Percentiles rank a stretch among this genome's conserved stretches.
These are phyloP conservation scores for Myotis pilosus DNA, from an alignment of 2,797 vertebrate species.

Conservation along the genomic window DNA sequence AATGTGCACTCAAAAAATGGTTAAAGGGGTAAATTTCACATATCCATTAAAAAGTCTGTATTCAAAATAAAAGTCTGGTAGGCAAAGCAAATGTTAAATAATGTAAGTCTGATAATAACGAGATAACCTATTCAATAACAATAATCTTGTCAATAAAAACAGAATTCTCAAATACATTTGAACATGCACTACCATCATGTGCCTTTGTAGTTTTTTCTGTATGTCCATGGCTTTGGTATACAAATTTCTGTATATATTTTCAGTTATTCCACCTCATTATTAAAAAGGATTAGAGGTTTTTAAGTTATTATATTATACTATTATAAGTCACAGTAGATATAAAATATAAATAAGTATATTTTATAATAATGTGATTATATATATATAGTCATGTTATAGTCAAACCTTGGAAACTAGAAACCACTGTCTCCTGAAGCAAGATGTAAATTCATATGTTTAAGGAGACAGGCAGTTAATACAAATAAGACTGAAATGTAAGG, in stretches of 20 bases:
- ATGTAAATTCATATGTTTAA: neutral
- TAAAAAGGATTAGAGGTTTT: neutral
- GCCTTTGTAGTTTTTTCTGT: neutral
- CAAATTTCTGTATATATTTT: neutral
- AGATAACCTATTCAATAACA: neutral
- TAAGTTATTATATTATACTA: neutral
- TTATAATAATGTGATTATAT: neutral
- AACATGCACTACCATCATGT: neutral
- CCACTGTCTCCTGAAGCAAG: neutral
- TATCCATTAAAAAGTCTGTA: neutral
- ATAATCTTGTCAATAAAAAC: neutral
- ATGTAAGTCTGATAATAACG: neutral
- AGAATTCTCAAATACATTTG: neutral
- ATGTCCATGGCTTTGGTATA: neutral
- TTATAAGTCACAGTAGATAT: neutral
- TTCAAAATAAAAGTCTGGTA: constrained; percentile 12
- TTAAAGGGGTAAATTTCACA: neutral
- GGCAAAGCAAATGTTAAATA: neutral
- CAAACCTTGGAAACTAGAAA: neutral
- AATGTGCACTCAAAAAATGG: neutral
- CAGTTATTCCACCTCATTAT: neutral
- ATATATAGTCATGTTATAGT: neutral
- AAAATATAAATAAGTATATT: neutral
- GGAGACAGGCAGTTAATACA: neutral
- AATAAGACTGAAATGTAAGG: neutral